Percentiles rank a stretch among this genome's conserved stretches.
Evolutionary conservation across 1,140 invertebrate species (phyloP).

Genomic region (Ceratina calcarata): DNA sequence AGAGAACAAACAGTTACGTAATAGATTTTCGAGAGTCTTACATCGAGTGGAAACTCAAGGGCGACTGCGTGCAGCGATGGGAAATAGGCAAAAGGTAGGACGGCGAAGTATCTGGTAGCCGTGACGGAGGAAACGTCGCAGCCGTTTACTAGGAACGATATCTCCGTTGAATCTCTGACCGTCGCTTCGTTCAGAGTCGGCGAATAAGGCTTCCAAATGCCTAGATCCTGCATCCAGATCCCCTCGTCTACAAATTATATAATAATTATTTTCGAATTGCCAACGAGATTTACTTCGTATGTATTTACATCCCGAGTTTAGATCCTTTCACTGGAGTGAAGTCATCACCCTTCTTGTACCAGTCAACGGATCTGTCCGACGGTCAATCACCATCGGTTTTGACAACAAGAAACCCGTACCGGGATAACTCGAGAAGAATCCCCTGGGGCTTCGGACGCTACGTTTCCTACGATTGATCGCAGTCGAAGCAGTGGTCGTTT

Average conservation of each 20-base stretch:
- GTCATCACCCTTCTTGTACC: not conserved
- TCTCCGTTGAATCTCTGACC: conserved; percentile 69
- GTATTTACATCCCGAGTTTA: not conserved
- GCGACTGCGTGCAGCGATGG: conserved; percentile 86
- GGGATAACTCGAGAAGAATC: conserved; percentile 70
- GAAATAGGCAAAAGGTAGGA: conserved; percentile 88
- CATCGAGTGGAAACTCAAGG: conserved; percentile 88
- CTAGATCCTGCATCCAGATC: conserved; percentile 75
- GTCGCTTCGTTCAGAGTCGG: conserved; percentile 49
- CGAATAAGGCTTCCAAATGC: conserved; percentile 68
- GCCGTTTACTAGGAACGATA: conserved; percentile 77
- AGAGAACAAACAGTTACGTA: not conserved
- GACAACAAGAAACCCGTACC: conserved; percentile 48
- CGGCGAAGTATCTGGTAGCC: conserved; percentile 85
- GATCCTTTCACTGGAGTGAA: not conserved
- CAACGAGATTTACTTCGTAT: not conserved
- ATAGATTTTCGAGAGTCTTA: conserved; percentile 67
- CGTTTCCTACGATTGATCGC: conserved; percentile 63
- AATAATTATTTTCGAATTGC: not conserved
- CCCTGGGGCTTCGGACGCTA: conserved; percentile 52
- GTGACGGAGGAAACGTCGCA: conserved; percentile 74
- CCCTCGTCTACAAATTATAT: conserved; percentile 68
- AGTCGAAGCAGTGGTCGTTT: not conserved
- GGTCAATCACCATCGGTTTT: not conserved
- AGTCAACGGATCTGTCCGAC: not conserved